Evolutionary conservation across 2,797 vertebrate species (phyloP).

Genomic region (Chloroceryle amazona): DNA sequence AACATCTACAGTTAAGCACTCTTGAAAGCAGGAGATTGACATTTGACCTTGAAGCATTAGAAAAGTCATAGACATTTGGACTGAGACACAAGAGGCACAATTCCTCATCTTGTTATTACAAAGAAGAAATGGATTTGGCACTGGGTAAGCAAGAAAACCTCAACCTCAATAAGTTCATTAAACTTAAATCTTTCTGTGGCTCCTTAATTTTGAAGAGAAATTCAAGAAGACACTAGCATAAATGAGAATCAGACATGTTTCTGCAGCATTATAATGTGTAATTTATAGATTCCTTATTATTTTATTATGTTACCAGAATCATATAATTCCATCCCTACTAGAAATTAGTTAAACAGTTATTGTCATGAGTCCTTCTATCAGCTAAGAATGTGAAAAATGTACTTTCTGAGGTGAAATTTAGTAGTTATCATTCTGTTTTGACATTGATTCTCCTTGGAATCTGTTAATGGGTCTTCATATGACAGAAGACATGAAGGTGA

Average conservation of each 20-base stretch:
- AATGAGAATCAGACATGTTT: neutral
- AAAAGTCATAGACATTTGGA: neutral
- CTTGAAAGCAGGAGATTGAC: neutral
- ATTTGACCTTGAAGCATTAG: neutral
- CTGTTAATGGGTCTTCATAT: neutral
- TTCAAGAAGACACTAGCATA: neutral
- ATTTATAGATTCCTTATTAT: neutral
- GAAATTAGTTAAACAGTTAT: neutral
- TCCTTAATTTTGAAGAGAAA: neutral
- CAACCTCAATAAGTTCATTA: neutral
- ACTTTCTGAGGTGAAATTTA: neutral
- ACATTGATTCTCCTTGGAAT: neutral
- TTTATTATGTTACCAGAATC: neutral
- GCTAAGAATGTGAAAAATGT: neutral
- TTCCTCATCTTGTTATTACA: neutral
- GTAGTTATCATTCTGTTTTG: neutral
- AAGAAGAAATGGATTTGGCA: neutral
- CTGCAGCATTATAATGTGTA: neutral
- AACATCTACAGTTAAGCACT: neutral
- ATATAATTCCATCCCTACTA: neutral
- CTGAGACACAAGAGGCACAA: neutral
- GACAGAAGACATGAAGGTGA: neutral
- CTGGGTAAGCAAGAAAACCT: neutral
- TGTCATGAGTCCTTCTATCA: neutral
- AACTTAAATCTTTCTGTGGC: neutral